Percentiles rank a stretch among this genome's conserved stretches.
phyloP scores from a whole-genome alignment of 1,140 invertebrate genomes.

The Hyles euphorbiae region DNA sequence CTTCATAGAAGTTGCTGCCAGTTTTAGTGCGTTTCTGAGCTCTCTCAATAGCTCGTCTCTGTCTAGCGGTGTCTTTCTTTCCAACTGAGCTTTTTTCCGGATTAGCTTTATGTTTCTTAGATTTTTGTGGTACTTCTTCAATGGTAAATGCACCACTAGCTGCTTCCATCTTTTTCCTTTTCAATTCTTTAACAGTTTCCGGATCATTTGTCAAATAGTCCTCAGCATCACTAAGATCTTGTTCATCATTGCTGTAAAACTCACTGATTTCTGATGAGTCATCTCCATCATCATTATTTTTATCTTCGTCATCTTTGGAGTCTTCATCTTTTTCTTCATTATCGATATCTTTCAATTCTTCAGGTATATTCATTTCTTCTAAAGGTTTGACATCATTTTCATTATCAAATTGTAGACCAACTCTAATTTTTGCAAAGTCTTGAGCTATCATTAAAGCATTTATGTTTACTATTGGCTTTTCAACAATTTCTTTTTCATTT shows the following conservation, averaged over 20 bases:
- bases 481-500: constrained; percentile 26
- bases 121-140: constrained; percentile 54
- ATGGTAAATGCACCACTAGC: constrained; percentile 80
- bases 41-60: constrained; percentile 85
- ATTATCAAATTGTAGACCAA: constrained; percentile 83
- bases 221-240: constrained; percentile 67
- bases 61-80: constrained; percentile 83
- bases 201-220: constrained; percentile 69
- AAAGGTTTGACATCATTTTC: constrained; percentile 80
- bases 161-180: constrained; percentile 64
- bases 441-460: constrained; percentile 78
- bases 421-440: constrained; percentile 88
- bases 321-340: constrained; percentile 49
- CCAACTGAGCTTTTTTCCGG: constrained; percentile 30
- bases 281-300: constrained; percentile 67
- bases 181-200: constrained; percentile 64
- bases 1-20: constrained; percentile 95
- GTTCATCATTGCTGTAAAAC: constrained; percentile 79
- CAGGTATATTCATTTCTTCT: constrained; percentile 75
- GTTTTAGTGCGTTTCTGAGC: constrained; percentile 88
- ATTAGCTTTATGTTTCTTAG: constrained; percentile 40
- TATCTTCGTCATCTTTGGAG: constrained; percentile 44
- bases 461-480: constrained; percentile 47
- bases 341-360: constrained; percentile 72
- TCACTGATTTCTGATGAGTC: constrained; percentile 77